Evolutionary conservation across 2,888 invertebrate genomes (phyloP).

Genomic region (Acrobasis suavella): DNA sequence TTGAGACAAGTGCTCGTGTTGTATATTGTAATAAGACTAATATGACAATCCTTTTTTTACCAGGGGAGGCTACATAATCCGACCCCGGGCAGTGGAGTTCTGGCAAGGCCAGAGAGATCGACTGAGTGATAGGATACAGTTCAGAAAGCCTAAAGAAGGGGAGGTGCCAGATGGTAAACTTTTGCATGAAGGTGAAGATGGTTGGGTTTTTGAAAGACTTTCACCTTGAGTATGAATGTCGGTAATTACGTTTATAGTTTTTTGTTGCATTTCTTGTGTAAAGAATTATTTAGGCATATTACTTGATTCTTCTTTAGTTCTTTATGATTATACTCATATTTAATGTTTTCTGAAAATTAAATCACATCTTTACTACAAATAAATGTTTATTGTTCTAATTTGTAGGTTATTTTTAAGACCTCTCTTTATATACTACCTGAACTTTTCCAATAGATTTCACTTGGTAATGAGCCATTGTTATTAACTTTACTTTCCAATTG

Average conservation of each 20-base stretch:
- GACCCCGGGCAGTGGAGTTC: slow-evolving; percentile 93
- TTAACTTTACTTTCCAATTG: slow-evolving; percentile 87
- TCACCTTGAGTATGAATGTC: slow-evolving; percentile 83
- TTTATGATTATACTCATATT: slow-evolving; percentile 7
- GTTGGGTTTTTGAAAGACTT: slow-evolving; percentile 95
- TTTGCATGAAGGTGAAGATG: slow-evolving; percentile 89
- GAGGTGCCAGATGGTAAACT: slow-evolving; percentile 86
- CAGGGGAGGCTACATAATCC: slow-evolving; percentile 96
- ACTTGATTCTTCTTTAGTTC: neutral
- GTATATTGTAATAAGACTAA: too few species aligned
- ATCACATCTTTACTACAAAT: slow-evolving; percentile 26
- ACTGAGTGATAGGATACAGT: slow-evolving; percentile 97
- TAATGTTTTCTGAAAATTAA: slow-evolving; percentile 34
- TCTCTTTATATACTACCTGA: slow-evolving; percentile 84
- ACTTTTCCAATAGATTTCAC: slow-evolving; percentile 85
- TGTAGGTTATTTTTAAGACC: slow-evolving; percentile 80
- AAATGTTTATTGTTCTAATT: slow-evolving; percentile 34
- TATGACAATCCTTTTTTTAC: too few species aligned
- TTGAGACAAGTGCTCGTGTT: too few species aligned
- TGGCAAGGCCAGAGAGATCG: slow-evolving; percentile 99
- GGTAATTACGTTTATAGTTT: neutral
- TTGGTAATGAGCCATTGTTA: slow-evolving; percentile 78
- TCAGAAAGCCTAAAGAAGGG: slow-evolving; percentile 83
- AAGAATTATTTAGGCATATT: too few species aligned
- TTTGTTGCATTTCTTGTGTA: slow-evolving; percentile 10